Base-by-base conservation (phyloP, 2,797 vertebrate genomes). In the Nothura maculosa region DNA sequence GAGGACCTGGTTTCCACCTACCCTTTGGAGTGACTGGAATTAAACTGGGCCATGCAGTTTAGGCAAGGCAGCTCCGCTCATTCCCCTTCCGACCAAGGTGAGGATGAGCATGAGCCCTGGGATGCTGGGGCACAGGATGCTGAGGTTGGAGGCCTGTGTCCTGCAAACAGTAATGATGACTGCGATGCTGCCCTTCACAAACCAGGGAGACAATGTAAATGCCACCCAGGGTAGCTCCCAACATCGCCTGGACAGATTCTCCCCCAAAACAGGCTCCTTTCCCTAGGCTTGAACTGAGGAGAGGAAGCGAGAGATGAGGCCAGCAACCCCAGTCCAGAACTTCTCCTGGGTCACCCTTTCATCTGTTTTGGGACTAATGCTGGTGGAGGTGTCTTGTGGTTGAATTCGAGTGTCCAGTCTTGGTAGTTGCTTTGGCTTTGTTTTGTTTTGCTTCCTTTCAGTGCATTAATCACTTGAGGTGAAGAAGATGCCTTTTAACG, bases 401-500 rank as follows among this genome's bases (percentile, higher is more conserved):
- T 69, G 67, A 28, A 61, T 88, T 92, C 30, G 64, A 47, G 15
- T 62, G 12, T n/a, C 70, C 86, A 77, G 10, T 34, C 74, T 81
- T 4, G 12, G n/a, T 45, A 6, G 47, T 22, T 60, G 87, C 0
- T 48, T 90, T 78, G 66, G 47, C 21, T 12, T 57, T 58, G 8
- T 24, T 95, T 66, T 91, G 62, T 25, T 94, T 94, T 84, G 25
- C 30, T 55, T 88, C 79, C 81, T 92, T 95, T 52, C 69, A 78
- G 79, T 81, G 85, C 66, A 73, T 92, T 94, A 91, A 95, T 92
- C 91, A 92, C 57, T 55, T 34, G 3, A 73, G 85, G 91, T 84
- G 81, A 95, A 92, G 52, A 17, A 95, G 74, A 84, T 48, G 48
- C 91, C 89, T 93, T 96, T 91, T 95, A 92, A 91, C 64, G 87